Evolutionary conservation across 2,797 vertebrate species (phyloP), one percentile per base, ranked within the genome.

Genomic region (Lutjanus argentimaculatus): DNA sequence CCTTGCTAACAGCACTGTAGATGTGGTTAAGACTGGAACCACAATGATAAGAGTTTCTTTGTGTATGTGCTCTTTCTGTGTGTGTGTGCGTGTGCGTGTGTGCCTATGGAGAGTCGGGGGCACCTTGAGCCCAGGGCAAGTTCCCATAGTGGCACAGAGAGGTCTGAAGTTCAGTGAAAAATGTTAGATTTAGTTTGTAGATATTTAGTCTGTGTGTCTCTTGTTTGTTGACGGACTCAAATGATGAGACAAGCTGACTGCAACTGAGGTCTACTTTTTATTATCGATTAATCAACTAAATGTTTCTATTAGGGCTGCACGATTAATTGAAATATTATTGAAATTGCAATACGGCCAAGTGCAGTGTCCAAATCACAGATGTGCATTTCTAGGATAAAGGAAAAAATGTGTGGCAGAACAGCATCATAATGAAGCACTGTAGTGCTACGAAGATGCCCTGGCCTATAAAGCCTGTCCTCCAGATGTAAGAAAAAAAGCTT

Each of bases 41-140:
- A 81, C 90, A 82, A 42, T 64, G 89, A 93, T 92, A 92, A 89
- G 83, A 71, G 77, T 84, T 79, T 81, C 84, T 89, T 86, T 90
- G 65, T 62, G 40, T 74, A 17, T 86, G 40, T 58, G 67, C 51
- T 85, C 8, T 42, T 14, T 72, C 45, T 80, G 13, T 0, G 8
- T 69, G 36, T 59, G 30, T 36, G 30, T 36, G 30, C 6, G 30
- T 72, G 45, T 79, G 11, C 0, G 9, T 69, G 25, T 59, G 45
- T 83, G 42, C 86, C 13, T 82, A n/a, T 72, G 48, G 40, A 73
- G 40, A 42, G 67, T 77, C 21, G 49, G 53, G 81, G 88, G 83
- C 84, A 92, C 84, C 81, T 89, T 85, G 77, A 89, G 83, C 65
- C 62, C 12, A 3, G 45, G 64, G 77, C 66, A 57, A 55, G 58